Evolutionary conservation across 2,888 invertebrate species (phyloP).

Genomic region (Seira musarum): DNA sequence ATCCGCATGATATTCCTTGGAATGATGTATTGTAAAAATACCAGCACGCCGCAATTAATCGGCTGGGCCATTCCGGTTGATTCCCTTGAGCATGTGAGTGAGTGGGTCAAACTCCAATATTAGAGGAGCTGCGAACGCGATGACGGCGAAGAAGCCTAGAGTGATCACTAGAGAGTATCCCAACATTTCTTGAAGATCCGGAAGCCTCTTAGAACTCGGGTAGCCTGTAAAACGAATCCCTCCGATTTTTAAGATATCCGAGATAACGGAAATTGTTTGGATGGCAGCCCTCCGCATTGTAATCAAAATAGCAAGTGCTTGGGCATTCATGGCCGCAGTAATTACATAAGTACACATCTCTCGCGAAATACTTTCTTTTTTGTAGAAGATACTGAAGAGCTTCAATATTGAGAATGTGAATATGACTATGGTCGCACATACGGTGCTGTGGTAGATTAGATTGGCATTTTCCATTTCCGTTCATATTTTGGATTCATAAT

Average conservation of each 20-base stretch:
- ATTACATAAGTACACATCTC: too few relatives aligned
- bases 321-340: neutral
- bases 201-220: neutral
- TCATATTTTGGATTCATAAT: conserved; percentile 1
- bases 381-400: neutral
- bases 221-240: neutral
- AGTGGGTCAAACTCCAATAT: neutral
- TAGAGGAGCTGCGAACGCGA: neutral
- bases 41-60: neutral
- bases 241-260: neutral
- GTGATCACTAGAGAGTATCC: neutral
- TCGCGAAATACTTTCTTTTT: neutral
- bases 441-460: neutral
- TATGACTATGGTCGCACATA: too few relatives aligned
- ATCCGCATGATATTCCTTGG: too few relatives aligned
- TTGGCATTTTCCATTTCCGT: conserved; percentile 1
- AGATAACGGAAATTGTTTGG: neutral
- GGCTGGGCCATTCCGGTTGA: neutral
- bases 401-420: neutral
- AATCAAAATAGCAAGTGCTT: neutral
- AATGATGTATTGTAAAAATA: neutral
- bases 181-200: neutral
- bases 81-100: neutral
- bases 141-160: neutral
- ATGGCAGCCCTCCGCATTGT: neutral